Conservation (phyloP, 92 coral and sea anemone species). For the Epizoanthus stellaris region DNA sequence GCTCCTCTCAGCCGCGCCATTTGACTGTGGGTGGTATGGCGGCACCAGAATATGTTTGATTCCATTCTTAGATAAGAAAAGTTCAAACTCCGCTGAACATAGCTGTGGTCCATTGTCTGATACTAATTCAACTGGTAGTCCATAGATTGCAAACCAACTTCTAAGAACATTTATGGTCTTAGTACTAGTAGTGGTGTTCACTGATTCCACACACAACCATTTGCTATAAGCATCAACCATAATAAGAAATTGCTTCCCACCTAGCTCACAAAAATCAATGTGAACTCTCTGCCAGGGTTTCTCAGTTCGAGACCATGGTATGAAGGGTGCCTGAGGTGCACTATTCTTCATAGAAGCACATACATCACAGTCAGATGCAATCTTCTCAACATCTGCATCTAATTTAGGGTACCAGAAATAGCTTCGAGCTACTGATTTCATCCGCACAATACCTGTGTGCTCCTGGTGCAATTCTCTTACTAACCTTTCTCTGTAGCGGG, state of each 20-base stretch:
- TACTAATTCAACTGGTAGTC: conserved; percentile 46
- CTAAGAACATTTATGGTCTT: conserved; percentile 30
- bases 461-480: conserved; percentile 56
- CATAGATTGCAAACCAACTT: conserved; percentile 45
- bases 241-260: conserved; percentile 12
- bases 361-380: conserved; percentile 36
- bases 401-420: conserved; percentile 58
- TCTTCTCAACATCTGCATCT: conserved; percentile 47
- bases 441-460: conserved; percentile 56
- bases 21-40: conserved; percentile 13
- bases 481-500: conserved; percentile 35
- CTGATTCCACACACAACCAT: conserved; percentile 26
- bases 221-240: conserved; percentile 43
- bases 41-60: conserved; percentile 42
- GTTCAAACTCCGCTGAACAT: conserved; percentile 47
- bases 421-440: conserved; percentile 66
- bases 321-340: conserved; percentile 37
- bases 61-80: conserved; percentile 31
- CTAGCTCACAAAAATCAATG: conserved; percentile 50
- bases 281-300: conserved; percentile 54
- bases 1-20: conserved; percentile 40
- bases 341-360: conserved; percentile 32
- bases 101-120: conserved; percentile 56
- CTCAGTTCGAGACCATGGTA: conserved; percentile 51
- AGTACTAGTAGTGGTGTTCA: conserved; percentile 36